Conservation (phyloP, 92 coral and sea anemone species). For the Paragorgia papillata region DNA sequence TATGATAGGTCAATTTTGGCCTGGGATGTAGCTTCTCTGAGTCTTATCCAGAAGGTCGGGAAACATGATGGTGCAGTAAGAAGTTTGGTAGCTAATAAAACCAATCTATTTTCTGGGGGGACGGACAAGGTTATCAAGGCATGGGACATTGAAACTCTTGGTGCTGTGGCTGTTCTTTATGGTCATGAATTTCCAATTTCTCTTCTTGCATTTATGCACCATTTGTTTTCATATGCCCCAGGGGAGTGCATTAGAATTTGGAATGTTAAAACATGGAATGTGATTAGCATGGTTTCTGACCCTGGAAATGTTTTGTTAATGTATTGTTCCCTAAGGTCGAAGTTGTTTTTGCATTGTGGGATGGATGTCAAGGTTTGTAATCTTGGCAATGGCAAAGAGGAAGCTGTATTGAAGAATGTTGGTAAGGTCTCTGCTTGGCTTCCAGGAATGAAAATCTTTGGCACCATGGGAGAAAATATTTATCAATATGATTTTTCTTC, state of each 20-base stretch:
- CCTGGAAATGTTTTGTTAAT: conserved; percentile 54
- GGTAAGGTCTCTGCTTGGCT: conserved; percentile 56
- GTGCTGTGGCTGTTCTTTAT: conserved; percentile 59
- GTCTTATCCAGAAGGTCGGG: conserved; percentile 70
- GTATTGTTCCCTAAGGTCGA: conserved; percentile 59
- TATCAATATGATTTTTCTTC: conserved; percentile 4
- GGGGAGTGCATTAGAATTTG: conserved; percentile 80
- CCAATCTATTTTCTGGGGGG: conserved; percentile 75
- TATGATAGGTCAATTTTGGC: conserved; percentile 78
- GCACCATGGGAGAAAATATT: conserved; percentile 2
- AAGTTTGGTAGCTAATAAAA: conserved; percentile 64
- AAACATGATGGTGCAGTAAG: conserved; percentile 90
- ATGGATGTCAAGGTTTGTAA: conserved; percentile 61
- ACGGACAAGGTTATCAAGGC: conserved; percentile 73
- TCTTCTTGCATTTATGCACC: conserved; percentile 75
- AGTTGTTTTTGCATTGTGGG: conserved; percentile 61
- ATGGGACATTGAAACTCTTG: conserved; percentile 82
- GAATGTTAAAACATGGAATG: conserved; percentile 82
- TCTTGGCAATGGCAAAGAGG: conserved; percentile 81
- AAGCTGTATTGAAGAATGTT: conserved; percentile 52
- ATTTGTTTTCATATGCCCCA: conserved; percentile 78
- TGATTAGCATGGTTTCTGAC: conserved; percentile 61
- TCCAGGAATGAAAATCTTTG: conserved; percentile 9
- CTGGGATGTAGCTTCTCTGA: conserved; percentile 76
- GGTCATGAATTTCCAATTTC: conserved; percentile 74